Evolutionary conservation across 2,888 invertebrate species (phyloP), one percentile per base, ranked within the genome.

Genomic region (Drosophila borborema): DNA sequence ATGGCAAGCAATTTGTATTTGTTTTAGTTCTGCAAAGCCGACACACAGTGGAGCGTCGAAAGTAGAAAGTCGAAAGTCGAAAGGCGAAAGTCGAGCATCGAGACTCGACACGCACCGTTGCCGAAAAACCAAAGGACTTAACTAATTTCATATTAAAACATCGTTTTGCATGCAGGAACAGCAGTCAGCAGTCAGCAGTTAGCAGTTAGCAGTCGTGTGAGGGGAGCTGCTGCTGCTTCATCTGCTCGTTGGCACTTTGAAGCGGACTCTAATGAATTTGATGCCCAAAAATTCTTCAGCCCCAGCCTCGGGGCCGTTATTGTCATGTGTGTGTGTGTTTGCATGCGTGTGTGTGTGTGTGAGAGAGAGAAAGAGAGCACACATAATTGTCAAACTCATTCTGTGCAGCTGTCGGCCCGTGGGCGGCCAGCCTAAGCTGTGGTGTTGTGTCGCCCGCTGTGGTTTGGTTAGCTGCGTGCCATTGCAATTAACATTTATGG

Each of bases 81-180:
- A 23, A 23, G 23, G 0, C 23, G 23, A 23, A 23, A 23, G 23
- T 23, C n/a, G 28, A 61, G 55, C 56, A 46, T 28, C 46, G 14
- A 71, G 54, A 40, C 40, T 64, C 58, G 58, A 63, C 73, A 85
- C 85, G 90, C 85, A 89, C 67, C 64, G 82, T 69, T 69, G 73
- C 77, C 90, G 31, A 83, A 74, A 89, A 89, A 89, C 80, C 86
- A 75, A 86, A 88, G 83, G 88, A 90, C 90, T 89, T 81, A 88
- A 88, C 90, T 88, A 88, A 88, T 88, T 88, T 88, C 80, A 82
- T 90, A 90, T 89, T 90, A 89, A 90, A 88, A 90, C 90, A 90
- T 89, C 91, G 86, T 86, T 90, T 89, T 90, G 91, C 89, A 90
- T 90, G 90, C 89, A 90, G 89, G 72, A 84, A 46, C 83, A 88